Evolutionary conservation across 2,113 vertebrate genomes (phyloP), one percentile per base, ranked within the genome.

Genomic region (Motacilla alba): DNA sequence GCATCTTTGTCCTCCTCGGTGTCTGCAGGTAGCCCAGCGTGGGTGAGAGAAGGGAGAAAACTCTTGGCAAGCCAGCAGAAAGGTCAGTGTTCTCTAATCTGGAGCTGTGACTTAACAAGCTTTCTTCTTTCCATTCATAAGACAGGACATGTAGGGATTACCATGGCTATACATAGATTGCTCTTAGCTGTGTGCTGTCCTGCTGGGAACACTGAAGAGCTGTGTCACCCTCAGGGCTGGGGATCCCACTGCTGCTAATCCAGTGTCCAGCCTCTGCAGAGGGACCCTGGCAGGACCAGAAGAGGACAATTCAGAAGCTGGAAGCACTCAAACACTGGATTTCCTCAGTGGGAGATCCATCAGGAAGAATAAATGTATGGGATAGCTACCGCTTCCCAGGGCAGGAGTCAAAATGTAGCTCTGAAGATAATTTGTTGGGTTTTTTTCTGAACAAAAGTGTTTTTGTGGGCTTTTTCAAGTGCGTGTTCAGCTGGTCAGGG

Each of bases 121-220:
- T 92, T 94, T 90, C 67, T 87, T 55, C 67, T 91, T 89, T 85
- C 83, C 28, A 9, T 80, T 93, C 28, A 2, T 60, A n/a, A 87
- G 66, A 30, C 5, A 4, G 76, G 91, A 31, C 30, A 0, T 3
- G 28, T 4, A 63, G 81, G 94, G 96, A 96, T 97, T 97, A 96
- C 89, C 4, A 4, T 37, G 15, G 81, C 96, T 96, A 95, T 95
- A 87, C 92, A 96, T 95, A 96, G 95, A 23, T 30, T 44, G 50
- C 58, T 95, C 81, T 74, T 22, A 87, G 91, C 91, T 89, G 44
- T 43, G 73, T 82, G 37, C 92, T 89, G 14, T 82, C 52, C 56
- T 67, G 52, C 74, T 77, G 84, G 44, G 62, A 83, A 17, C 53
- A 41, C 63, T 39, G n/a, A 13, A 55, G 93, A 89, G 64, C 92